A percentile compares a stretch with the other conserved stretches of the same genome.
phyloP scores from a whole-genome alignment of 2,888 invertebrate genomes.

The Invenusta paracnida region DNA sequence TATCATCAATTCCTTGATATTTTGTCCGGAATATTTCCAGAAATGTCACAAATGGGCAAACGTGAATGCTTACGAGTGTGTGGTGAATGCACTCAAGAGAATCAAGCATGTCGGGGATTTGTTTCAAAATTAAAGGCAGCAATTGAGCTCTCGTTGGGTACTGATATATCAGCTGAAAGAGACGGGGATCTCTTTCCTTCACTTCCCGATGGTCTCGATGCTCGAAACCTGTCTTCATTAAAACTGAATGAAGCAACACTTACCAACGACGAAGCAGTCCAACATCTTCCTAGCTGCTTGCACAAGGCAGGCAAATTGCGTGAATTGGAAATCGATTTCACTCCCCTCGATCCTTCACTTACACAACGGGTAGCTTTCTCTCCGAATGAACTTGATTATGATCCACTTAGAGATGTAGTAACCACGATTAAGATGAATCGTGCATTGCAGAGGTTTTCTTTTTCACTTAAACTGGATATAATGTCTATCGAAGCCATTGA shows the following conservation, averaged over 20 bases:
- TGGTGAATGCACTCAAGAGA: neutral
- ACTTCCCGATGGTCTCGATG: neutral
- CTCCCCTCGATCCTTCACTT: neutral
- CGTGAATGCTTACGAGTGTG: neutral
- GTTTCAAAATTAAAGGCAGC: neutral
- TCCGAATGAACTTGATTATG: neutral
- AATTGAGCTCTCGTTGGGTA: neutral
- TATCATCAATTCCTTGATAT: neutral
- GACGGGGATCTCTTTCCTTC: neutral
- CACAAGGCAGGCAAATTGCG: neutral
- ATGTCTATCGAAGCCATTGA: neutral
- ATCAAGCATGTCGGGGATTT: neutral
- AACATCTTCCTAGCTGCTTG: neutral
- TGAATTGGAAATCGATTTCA: constrained; percentile 6
- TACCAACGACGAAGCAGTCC: neutral
- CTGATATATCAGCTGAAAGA: neutral
- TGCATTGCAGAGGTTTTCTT: neutral
- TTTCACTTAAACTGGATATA: neutral
- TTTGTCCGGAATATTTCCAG: neutral
- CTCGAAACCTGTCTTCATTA: neutral
- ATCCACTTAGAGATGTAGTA: neutral
- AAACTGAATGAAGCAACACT: neutral
- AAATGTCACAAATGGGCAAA: neutral
- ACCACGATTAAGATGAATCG: neutral
- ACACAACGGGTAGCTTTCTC: neutral